A percentile compares a stretch with the other conserved stretches of the same genome.
phyloP scores from a whole-genome alignment of 2,888 invertebrate genomes.

The Drosophila prolongata region DNA sequence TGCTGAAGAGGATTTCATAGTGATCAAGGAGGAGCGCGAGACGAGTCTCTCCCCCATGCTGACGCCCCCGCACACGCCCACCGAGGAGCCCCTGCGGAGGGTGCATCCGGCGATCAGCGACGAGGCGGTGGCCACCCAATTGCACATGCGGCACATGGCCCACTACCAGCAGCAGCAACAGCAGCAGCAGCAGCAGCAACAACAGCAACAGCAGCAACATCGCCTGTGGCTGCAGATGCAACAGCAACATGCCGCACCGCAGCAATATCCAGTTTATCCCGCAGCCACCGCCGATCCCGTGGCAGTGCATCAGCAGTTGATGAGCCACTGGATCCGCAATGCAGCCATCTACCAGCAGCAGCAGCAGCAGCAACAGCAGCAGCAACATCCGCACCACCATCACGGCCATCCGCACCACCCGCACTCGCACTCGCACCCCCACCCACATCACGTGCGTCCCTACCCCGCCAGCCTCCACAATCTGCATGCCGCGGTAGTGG shows the following conservation, averaged over 20 bases:
- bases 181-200: slow-evolving; percentile 72
- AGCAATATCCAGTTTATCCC: slow-evolving; percentile 68
- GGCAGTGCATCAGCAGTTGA: slow-evolving; percentile 85
- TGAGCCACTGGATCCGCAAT: slow-evolving; percentile 91
- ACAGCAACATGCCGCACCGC: slow-evolving; percentile 66
- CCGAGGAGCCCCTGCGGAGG: slow-evolving; percentile 84
- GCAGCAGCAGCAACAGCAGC: slow-evolving; percentile 64
- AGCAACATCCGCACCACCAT: slow-evolving; percentile 52
- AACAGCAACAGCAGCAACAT: slow-evolving; percentile 71
- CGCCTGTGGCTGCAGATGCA: slow-evolving; percentile 67
- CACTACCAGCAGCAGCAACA: slow-evolving; percentile 66
- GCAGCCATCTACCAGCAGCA: slow-evolving; percentile 88
- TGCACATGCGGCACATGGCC: slow-evolving; percentile 70
- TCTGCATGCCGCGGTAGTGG: slow-evolving; percentile 83
- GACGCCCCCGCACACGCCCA: slow-evolving; percentile 91
- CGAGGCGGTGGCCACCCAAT: slow-evolving; percentile 77
- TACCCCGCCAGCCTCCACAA: slow-evolving; percentile 83
- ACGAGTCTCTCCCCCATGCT: slow-evolving; percentile 86
- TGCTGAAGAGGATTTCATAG: slow-evolving; percentile 86
- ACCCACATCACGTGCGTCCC: slow-evolving; percentile 72
- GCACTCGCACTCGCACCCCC: slow-evolving; percentile 68
- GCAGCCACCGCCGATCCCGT: slow-evolving; percentile 85
- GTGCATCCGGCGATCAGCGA: slow-evolving; percentile 56
- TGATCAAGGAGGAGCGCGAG: slow-evolving; percentile 87
- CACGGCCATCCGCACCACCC: slow-evolving; percentile 83